Base-by-base conservation (phyloP, 1,140 invertebrate genomes). In the Carposina sasakii region DNA sequence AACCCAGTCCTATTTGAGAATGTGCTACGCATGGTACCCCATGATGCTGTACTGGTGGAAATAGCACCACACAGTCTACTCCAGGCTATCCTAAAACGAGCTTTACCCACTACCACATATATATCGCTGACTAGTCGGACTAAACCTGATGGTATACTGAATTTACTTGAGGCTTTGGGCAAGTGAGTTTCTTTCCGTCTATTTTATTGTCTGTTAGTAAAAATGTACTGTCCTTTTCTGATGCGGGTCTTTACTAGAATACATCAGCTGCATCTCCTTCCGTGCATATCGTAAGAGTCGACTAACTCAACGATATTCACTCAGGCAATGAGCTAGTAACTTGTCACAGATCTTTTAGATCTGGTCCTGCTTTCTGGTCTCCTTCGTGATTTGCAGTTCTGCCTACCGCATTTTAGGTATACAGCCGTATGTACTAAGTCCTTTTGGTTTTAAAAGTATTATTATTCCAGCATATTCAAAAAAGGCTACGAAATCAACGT, bases 1-100 rank as follows among this genome's bases (percentile, higher is more conserved):
- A 90, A 74, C 51, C 89, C 93, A 5, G 95, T 97, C 0, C 77
- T 95, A 0, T 97, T 98, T 64, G 92, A 96, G 61, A 94, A 96
- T 77, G 91, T 91, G 0, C 78, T 92, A 1, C 81, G 85, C n/a
- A 77, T 91, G 45, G 88, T 97, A 9, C 94, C 94, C 0, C 76
- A 86, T 20, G 91, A 96, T 76, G 91, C 95, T 0, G 83, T 97
- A 30, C 87, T 90, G 1, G 91, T 93, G 44, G 89, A 90, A 60
- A 91, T 97, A 17, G 94, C 93, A 3, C 94, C 95, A 0, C 95
- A 97, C 61, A 91, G 92, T 9, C 85, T 97, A 10, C 63, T 93
- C 2, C 89, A 92, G 51, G 91, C 88, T 12, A 89, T 98, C 42
- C 91, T 91, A 1, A 89, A 89, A 54, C 70, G 88, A 19, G 89